These are phyloP conservation scores for Sebastes umbrosus DNA, from an alignment of 2,797 vertebrate genomes.

Conservation along the genomic window DNA sequence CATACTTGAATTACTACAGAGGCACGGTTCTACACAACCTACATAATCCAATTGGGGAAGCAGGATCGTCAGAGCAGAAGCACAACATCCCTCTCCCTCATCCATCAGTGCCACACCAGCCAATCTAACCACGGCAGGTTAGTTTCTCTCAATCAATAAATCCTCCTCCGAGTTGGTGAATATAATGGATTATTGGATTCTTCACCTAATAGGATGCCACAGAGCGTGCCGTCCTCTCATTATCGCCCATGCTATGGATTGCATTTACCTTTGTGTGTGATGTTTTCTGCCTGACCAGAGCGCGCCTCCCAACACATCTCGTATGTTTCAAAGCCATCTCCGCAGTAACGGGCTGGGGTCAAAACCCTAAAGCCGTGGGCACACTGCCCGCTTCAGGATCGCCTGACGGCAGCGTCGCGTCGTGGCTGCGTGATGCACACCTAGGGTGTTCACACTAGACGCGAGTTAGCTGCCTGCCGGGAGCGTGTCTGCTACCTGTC, in stretches of 20 bases:
- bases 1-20: neutral
- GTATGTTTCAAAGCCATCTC: constrained; percentile 90
- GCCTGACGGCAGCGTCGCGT: no score
- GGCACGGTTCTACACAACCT: neutral
- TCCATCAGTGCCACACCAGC: constrained; percentile 88
- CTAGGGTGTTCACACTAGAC: no score
- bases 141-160: constrained; percentile 50
- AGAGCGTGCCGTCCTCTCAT: neutral
- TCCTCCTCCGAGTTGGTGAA: neutral
- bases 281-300: constrained; percentile 75
- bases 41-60: neutral
- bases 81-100: constrained; percentile 85
- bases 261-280: neutral
- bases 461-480: no score
- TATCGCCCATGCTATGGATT: neutral
- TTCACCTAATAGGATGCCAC: neutral
- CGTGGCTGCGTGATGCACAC: no score
- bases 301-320: constrained; percentile 87
- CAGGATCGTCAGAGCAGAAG: constrained; percentile 59
- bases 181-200: constrained; percentile 40
- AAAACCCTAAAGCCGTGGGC: constrained; percentile 80
- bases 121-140: constrained; percentile 88
- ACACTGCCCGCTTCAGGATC: no score
- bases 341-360: constrained; percentile 86
- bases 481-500: no score